Evolutionary conservation across 2,113 vertebrate species (phyloP), one percentile per base, ranked within the genome.

Genomic region (Macquaria australasica): DNA sequence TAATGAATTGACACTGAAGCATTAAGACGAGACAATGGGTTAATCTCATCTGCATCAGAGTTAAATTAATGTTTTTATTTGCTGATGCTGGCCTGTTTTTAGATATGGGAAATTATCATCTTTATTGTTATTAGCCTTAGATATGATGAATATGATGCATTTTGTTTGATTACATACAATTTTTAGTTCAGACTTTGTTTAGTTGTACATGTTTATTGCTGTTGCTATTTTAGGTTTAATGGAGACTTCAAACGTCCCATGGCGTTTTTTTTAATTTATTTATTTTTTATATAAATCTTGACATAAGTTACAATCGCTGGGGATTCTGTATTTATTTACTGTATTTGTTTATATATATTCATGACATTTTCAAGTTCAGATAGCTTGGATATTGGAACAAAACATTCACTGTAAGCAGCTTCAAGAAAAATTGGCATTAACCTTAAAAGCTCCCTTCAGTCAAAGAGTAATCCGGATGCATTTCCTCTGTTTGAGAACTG

Each of bases 401-500:
- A 69, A 39, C 59, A 63, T 83, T n/a, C 7, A 66, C 34, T 73
- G 12, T 56, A 31, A 78, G 23, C 25, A 50, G 20, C 34, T 31
- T 43, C 5, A 34, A 53, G 37, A 66, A 37, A 37, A 28, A 45
- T 51, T 43, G 25, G 18, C n/a, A 3, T 34, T 15, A 31, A 34
- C 68, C 8, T 58, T 9, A 63, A 64, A 80, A 76, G 48, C 25
- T 31, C 4, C 64, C 63, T 7, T 81, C 63, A 25, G 58, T 73
- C 53, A 55, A 67, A 78, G 68, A 48, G 9, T 59, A 43, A 88
- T 75, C 78, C 73, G 56, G 79, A 91, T 83, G 64, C 18, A 16
- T 85, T 86, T 79, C 79, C 53, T 89, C 28, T 80, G 79, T 78
- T 90, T 89, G 72, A 79, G 75, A 80, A 79, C 20, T 0, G 78